A percentile compares a stretch with the other conserved stretches of the same genome.
phyloP scores from a whole-genome alignment of 2,888 invertebrate genomes.

The Microplitis manilae region DNA sequence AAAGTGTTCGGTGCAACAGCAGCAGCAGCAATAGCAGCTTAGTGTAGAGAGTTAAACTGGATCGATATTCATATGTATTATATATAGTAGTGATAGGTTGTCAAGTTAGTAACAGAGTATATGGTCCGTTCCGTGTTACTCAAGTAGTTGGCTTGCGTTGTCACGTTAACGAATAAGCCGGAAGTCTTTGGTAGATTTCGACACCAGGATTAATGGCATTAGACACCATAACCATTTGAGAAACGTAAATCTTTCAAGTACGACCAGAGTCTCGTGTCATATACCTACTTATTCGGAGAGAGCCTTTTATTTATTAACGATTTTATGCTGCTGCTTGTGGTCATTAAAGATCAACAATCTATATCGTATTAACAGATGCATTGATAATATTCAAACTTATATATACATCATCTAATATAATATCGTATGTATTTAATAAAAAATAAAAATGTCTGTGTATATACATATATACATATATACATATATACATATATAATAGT shows the following conservation, averaged over 20 bases:
- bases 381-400: no score
- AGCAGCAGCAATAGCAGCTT: no score
- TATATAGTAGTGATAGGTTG: slow-evolving; percentile 1
- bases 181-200: slow-evolving; percentile 41
- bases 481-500: neutral
- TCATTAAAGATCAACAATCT: no score
- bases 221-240: slow-evolving; percentile 11
- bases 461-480: neutral
- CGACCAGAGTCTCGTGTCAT: neutral
- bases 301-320: slow-evolving; percentile 23
- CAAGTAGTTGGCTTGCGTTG: slow-evolving; percentile 24
- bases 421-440: no score
- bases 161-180: slow-evolving; percentile 47
- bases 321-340: neutral
- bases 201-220: slow-evolving; percentile 24
- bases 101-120: slow-evolving; percentile 29
- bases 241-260: slow-evolving; percentile 25
- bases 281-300: neutral
- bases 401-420: no score
- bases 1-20: no score
- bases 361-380: no score
- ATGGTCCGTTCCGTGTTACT: slow-evolving; percentile 13
- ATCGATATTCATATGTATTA: neutral
- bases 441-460: no score
- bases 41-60: neutral